Conservation (phyloP, 1,140 invertebrate genomes). For the Calliphora vicina region DNA sequence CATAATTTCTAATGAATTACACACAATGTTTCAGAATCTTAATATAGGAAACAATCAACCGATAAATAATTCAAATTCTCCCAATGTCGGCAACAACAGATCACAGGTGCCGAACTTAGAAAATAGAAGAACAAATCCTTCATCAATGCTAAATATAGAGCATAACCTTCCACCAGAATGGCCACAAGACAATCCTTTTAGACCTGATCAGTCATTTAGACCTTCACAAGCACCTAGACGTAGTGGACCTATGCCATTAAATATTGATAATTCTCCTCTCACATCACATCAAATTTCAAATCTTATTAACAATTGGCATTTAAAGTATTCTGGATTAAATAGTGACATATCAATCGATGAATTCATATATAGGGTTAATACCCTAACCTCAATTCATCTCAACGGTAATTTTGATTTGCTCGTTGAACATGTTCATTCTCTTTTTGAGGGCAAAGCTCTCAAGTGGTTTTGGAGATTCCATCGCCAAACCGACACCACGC, state of each 20-base stretch:
- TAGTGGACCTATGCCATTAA: background rate
- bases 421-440: background rate
- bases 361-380: background rate
- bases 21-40: too few relatives aligned
- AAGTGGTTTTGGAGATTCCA: background rate
- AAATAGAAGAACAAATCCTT: background rate
- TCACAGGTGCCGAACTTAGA: background rate
- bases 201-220: background rate
- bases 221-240: background rate
- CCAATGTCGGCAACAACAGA: background rate
- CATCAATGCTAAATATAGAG: background rate
- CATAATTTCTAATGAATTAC: too few relatives aligned
- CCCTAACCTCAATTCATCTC: background rate
- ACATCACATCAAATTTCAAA: background rate
- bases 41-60: background rate
- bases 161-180: background rate
- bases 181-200: background rate
- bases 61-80: background rate
- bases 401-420: background rate
- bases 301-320: background rate
- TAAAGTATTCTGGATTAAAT: background rate
- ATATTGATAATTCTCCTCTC: background rate
- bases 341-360: background rate
- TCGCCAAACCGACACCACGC: background rate
- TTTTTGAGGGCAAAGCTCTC: background rate